These are phyloP conservation scores for Limnodromus scolopaceus DNA, from an alignment of 2,797 vertebrate species.

Conservation along the genomic window DNA sequence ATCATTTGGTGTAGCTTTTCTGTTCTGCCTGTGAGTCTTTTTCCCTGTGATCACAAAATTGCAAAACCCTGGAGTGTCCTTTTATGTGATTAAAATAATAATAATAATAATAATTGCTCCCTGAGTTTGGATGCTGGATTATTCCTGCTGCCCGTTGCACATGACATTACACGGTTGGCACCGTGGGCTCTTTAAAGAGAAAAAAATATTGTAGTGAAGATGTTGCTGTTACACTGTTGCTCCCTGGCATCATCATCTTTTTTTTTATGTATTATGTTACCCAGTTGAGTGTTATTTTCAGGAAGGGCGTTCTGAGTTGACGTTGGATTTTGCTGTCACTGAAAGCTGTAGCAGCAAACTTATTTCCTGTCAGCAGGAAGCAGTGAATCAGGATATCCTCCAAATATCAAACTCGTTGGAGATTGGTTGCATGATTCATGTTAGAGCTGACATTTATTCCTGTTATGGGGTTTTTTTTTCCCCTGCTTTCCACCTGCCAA, in stretches of 20 bases:
- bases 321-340: constrained; percentile 34
- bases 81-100: constrained; percentile 14
- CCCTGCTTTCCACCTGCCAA: neutral
- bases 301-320: constrained; percentile 11
- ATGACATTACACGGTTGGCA: neutral
- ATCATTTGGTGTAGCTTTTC: neutral
- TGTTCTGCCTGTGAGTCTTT: neutral
- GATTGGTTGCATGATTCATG: constrained; percentile 42
- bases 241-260: neutral
- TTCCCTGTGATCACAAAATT: neutral
- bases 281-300: neutral
- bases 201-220: neutral
- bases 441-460: constrained; percentile 60
- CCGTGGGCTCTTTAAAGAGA: neutral
- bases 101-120: neutral
- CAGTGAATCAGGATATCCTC: constrained; percentile 71
- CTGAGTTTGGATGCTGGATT: neutral
- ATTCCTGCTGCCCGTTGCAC: neutral
- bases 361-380: constrained; percentile 36
- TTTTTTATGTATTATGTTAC: neutral
- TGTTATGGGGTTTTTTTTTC: neutral
- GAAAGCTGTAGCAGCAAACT: constrained; percentile 65
- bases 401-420: constrained; percentile 17
- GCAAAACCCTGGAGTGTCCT: constrained; percentile 2
- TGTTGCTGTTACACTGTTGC: constrained; percentile 29